A percentile compares a stretch with the other conserved stretches of the same genome.
Evolutionary conservation across 2,113 vertebrate species (phyloP).

Genomic region (Glareola pratincola): DNA sequence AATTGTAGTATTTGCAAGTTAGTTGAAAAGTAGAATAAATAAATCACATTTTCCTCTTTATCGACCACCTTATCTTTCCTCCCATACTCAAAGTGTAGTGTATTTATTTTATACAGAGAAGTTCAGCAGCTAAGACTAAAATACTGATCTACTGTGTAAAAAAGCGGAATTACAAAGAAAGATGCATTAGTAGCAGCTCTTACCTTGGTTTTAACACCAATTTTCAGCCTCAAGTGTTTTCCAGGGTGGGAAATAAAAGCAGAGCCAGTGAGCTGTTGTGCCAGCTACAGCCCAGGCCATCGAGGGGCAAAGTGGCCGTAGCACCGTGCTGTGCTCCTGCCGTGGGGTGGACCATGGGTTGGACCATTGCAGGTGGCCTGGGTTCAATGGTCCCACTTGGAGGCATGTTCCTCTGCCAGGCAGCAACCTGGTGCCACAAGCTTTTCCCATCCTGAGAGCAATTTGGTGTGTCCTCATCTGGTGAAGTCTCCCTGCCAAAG

Average conservation of each 20-base stretch:
- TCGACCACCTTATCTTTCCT: neutral
- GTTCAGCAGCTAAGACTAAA: neutral
- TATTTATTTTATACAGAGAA: neutral
- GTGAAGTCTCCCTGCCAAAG: neutral
- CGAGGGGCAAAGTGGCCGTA: accelerated
- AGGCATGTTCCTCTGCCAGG: neutral
- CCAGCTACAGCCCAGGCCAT: too few relatives aligned
- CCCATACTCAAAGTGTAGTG: neutral
- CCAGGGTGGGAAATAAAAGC: neutral
- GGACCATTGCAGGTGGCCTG: neutral
- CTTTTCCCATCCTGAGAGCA: neutral
- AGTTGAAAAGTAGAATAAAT: neutral
- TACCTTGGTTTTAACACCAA: neutral
- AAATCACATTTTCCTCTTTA: neutral
- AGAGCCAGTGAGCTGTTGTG: neutral
- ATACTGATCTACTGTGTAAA: neutral
- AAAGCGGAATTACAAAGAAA: neutral
- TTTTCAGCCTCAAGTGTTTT: neutral
- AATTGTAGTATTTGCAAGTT: neutral
- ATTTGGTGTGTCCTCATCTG: neutral
- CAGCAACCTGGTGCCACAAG: neutral
- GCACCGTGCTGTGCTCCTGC: neutral
- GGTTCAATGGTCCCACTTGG: neutral
- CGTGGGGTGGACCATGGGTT: too few relatives aligned
- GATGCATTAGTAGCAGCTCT: neutral